Evolutionary conservation across 2,113 vertebrate genomes (phyloP), one percentile per base, ranked within the genome.

Genomic region (Poeciliopsis occidentalis): DNA sequence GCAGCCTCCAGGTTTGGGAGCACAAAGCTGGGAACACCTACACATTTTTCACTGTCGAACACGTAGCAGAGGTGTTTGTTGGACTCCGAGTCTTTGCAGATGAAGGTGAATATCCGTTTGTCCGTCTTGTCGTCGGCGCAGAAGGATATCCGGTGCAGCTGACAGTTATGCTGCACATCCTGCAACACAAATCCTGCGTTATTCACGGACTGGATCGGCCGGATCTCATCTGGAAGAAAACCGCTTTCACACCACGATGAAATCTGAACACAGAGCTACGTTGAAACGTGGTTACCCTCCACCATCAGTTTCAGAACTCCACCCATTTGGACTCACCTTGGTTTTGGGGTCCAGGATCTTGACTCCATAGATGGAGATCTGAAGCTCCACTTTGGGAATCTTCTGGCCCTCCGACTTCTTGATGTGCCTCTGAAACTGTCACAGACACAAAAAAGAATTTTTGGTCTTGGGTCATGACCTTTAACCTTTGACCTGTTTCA

Each of bases 1-100:
- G 2, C 34, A 12, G 34, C 34, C 34, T 37, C 10, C 34, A 11
- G 34, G 34, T 37, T 12, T 37, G 10, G 10, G 10, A 37, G 10
- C 10, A 37, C 2, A 37, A 11, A 37, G 0, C 34, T 37, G 11
- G 11, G 19, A 11, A 60, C 37, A 37, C 97, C 96, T 98, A 99
- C 98, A 96, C 97, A 99, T 94, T 99, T 99, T 75, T 99, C 98
- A 80, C 98, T 99, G 95, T 99, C 98, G 93, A 99, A 99, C 75
- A 99, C 98, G 39, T 96, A 99, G 93, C 98, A 99, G 85, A 99
- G 96, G 75, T 99, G 98, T 89, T 98, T 99, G 88, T 98, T 98
- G 64, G 97, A 97, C 79, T 99, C 98, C 0, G 97, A 97, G 92
- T 99, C 97, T 94, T 99, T 99, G 95, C 98, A 99, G 94, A 99